Percentiles rank a stretch among this genome's conserved stretches.
Evolutionary conservation across 2,888 invertebrate genomes (phyloP).

Genomic region (Oscheius sp.): DNA sequence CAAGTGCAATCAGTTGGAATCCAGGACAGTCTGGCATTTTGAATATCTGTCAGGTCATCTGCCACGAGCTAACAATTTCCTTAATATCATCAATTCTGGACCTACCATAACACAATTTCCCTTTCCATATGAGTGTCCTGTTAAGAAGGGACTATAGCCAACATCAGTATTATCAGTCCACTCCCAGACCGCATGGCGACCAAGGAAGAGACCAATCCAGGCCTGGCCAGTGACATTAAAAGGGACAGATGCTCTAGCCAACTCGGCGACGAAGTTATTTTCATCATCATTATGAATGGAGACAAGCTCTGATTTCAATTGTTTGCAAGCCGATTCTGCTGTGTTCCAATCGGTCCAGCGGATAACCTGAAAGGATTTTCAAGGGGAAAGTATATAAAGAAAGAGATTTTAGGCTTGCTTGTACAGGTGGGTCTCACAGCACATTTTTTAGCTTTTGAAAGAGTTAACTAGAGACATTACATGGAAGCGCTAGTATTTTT

Average conservation of each 20-base stretch:
- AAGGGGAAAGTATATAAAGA: neutral
- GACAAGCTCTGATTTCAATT: constrained; percentile 6
- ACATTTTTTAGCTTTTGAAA: neutral
- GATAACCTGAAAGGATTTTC: neutral
- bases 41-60: constrained; percentile 9
- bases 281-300: constrained; percentile 5
- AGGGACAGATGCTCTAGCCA: constrained; percentile 14
- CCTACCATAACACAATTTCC: constrained; percentile 12
- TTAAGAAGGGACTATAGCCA: constrained; percentile 3
- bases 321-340: constrained; percentile 8
- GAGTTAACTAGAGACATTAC: neutral
- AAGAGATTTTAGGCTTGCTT: no score
- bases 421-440: no score
- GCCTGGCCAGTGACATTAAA: constrained; percentile 17
- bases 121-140: constrained; percentile 7
- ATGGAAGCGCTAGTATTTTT: no score
- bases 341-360: constrained; percentile 20
- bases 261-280: constrained; percentile 19
- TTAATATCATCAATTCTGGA: neutral
- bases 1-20: constrained; percentile 12
- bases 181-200: constrained; percentile 6
- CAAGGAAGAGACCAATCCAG: constrained; percentile 14
- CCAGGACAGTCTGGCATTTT: constrained; percentile 8
- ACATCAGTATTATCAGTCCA: constrained; percentile 22
- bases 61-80: constrained; percentile 7